Evolutionary conservation across 2,797 vertebrate genomes (phyloP), one percentile per base, ranked within the genome.

Genomic region (Neomorphus geoffroyi): DNA sequence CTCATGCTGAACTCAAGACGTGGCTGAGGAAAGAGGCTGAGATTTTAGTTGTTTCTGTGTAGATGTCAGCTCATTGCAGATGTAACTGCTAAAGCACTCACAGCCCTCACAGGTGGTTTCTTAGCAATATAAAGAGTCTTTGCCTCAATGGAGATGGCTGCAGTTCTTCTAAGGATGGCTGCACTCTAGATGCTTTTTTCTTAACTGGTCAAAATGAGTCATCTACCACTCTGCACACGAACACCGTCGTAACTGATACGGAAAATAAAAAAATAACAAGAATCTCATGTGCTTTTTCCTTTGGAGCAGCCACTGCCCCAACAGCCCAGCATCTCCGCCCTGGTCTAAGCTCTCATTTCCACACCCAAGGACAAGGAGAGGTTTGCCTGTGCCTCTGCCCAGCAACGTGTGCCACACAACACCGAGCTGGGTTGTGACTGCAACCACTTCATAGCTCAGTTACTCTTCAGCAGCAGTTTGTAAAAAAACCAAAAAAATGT

Each of bases 361-460:
- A 30, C 0, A 4, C 21, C 39, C 0, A 2, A 26, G 35, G 28
- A 37, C 16, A n/a, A 60, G 43, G 32, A 35, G 39, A 43, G 5
- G 3, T n/a, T 56, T 79, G 62, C 22, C 72, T 28, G 26, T 51
- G 24, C 11, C 46, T n/a, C 24, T 57, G 41, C 33, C 46, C 51
- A 65, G 54, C 16, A 43, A 23, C 0, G 3, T 10, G 18, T 2
- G 3, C 8, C 26, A 43, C 26, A 11, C 8, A 24, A 30, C 15
- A 30, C 48, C 11, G 32, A 61, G 22, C 43, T 57, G 79, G 37
- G 22, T 12, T 60, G 57, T 51, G 67, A 1, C 24, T 27, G 35
- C 67, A 56, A 4, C 45, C 32, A 13, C 26, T 7, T 57, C 30
- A 9, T 3, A 37, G 70, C 19, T 61, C 70, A 62, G 32, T 7